Base-by-base conservation (phyloP, 2,797 vertebrate genomes). In the Catharus ustulatus region DNA sequence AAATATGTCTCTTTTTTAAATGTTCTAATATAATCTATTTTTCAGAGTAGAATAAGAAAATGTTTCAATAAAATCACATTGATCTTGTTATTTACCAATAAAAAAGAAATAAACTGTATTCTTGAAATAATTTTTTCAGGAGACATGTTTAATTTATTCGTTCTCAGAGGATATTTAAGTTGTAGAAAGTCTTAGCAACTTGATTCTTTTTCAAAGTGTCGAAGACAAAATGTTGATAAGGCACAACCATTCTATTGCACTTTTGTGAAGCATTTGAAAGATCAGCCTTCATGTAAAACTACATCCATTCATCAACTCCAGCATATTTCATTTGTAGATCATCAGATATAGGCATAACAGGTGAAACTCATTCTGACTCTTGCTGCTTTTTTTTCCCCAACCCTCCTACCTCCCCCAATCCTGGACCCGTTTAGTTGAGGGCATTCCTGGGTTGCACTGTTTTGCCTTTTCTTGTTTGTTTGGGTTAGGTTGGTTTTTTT, bases 71-170 rank as follows among this genome's bases (percentile, higher is more conserved):
- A 22, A 46, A 71, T 77, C 11, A 2, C 1, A 1, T 21, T 80
- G 18, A 52, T 67, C 23, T 54, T 62, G 8, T 71, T 75, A 55
- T 36, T 87, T 48, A 19, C 51, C 5, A 46, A 48, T 49, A 46
- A 22, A 17, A 21, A 16, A 8, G 1, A 30, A 21, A 24, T 8
- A 9, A 17, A 3, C 19, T 43, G 1, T 11, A 42, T 36, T 34
- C n/a, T 72, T 64, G 26, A 82, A 62, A 10, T 18, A 46, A 9
- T 38, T 74, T 95, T 63, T 55, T 38, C 51, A 66, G 27, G 46
- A 63, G 48, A 34, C 14, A 4, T 27, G 13, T 72, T 90, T 85
- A 82, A 87, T 86, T 49, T 93, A 48, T 67, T 76, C 15, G 68
- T 87, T 34, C 45, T 49, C 43, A 4, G 7, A 88, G 36, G 72